Evolutionary conservation across 2,797 vertebrate genomes (phyloP).

Genomic region (Hippocampus kuda): DNA sequence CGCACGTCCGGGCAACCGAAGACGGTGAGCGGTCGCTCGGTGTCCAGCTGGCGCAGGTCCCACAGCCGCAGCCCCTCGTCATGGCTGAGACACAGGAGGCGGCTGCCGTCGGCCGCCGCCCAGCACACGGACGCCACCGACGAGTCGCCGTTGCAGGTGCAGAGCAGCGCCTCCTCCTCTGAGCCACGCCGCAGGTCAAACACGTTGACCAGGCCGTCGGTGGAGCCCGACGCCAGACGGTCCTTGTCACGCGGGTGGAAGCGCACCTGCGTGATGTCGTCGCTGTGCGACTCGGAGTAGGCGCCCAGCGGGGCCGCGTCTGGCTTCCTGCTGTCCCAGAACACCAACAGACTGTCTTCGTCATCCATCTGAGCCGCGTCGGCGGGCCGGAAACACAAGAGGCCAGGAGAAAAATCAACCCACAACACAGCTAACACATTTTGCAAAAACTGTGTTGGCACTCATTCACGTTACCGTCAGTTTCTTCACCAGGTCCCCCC

Average conservation of each 20-base stretch:
- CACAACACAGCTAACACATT: too few species aligned
- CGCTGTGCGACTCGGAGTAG: slow-evolving; percentile 88
- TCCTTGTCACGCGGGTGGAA: slow-evolving; percentile 79
- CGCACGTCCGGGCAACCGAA: slow-evolving; percentile 69
- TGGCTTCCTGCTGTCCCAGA: slow-evolving; percentile 78
- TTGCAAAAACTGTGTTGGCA: too few species aligned
- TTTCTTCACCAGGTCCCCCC: too few species aligned
- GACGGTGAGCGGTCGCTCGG: slow-evolving; percentile 70
- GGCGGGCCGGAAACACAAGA: too few species aligned
- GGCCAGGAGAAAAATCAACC: neutral
- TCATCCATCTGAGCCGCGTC: slow-evolving; percentile 65
- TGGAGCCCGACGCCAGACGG: slow-evolving; percentile 75
- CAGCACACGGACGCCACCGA: slow-evolving; percentile 76
- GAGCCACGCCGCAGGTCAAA: slow-evolving; percentile 78
- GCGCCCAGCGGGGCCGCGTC: slow-evolving; percentile 66
- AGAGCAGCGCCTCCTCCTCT: slow-evolving; percentile 80
- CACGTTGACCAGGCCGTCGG: slow-evolving; percentile 87
- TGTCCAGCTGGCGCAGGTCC: slow-evolving; percentile 76
- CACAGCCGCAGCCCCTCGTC: slow-evolving; percentile 88
- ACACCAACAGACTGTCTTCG: slow-evolving; percentile 82
- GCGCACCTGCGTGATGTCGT: slow-evolving; percentile 83
- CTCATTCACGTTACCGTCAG: too few species aligned
- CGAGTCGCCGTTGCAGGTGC: slow-evolving; percentile 83
- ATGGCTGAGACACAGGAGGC: slow-evolving; percentile 66
- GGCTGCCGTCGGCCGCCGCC: slow-evolving; percentile 51